Evolutionary conservation across 2,888 invertebrate species (phyloP), one percentile per base, ranked within the genome.

Genomic region (Agrilus biguttatus): DNA sequence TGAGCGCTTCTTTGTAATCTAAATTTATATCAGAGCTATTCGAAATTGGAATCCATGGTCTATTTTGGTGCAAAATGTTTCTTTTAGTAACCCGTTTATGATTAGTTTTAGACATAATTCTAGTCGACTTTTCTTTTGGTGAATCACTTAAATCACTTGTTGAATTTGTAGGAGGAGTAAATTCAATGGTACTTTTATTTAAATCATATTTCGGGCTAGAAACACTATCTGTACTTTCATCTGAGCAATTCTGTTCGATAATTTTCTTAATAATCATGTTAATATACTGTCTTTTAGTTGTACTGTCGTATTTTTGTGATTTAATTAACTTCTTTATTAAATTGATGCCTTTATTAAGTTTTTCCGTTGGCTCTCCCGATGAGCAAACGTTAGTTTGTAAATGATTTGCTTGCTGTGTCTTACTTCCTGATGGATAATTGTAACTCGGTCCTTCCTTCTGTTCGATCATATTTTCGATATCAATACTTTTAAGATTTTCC

Each of bases 181-280:
- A 21, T 2, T 21, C 21, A 21, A 21, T 5, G 5, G 4, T 21
- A 21, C 8, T 23, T 37, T 38, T 17, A 14, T n/a, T 13, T 28
- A 28, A 28, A 28, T 28, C 28, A 28, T 3, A 28, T 23, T 38
- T 17, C n/a, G 28, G 19, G 5, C 21, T 19, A 28, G 28, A 28
- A 28, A 28, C 7, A 13, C 36, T 36, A 39, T 13, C 43, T 8
- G 39, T 28, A 43, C 23, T 41, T 41, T 49, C 47, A 21, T 42
- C 45, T n/a, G 36, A 38, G 55, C 77, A 78, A 49, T 71, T 74
- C 1, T 73, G 68, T 37, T 71, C 72, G 0, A 78, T 61, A 12
- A 82, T 65, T 56, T 75, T 72, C 47, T 74, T 69, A 1, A 81
- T 74, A 41, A 83, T 71, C 55, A 77, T 75, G 54, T 76, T 77